Base-by-base conservation (phyloP, 2,797 vertebrate genomes). In the Chanos chanos region DNA sequence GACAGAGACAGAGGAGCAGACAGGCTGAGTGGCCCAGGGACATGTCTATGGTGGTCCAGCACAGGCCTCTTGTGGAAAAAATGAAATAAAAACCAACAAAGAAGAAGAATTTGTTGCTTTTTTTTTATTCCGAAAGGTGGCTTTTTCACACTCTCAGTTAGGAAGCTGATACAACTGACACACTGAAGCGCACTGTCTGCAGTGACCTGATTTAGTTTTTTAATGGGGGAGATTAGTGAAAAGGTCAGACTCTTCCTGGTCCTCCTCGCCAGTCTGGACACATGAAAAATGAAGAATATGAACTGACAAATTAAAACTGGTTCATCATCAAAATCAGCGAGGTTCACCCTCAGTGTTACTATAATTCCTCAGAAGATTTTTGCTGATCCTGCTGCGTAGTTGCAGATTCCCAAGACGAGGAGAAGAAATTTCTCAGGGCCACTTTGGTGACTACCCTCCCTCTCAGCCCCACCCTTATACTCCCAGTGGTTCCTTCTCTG, bases 11-110 rank as follows among this genome's bases (percentile, higher is more conserved):
- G 81, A 66, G 74, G 69, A 47, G 58, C 80, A 85, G 79, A 77
- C 85, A 86, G 85, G 89, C 83, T 10, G 70, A 76, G 55, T 74
- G 81, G 86, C 86, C 85, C 84, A 85, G 64, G 79, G 78, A 76
- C 82, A 71, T 70, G 41, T 70, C 66, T 64, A 34, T 16, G 40
- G 62, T 74, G 61, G 75, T 70, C 51, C 47, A 65, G 64, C 66
- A 69, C 67, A 53, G 30, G 54, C 27, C 55, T 70, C 36, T 66
- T 53, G 27, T 53, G 47, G 56, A 57, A 69, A 76, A 55, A 31
- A 54, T 56, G 44, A 34, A 58, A 65, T 66, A 66, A 61, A 60
- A 73, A 61, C 40, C 60, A 75, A 74, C 52, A 66, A 54, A 47
- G 50, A 15, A 15, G 67, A 75, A 64, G 44, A 72, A 68, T 71